A percentile compares a stretch with the other conserved stretches of the same genome.
Conservation (phyloP, 2,888 invertebrate genomes). For the Zaprionus obscuricornis region DNA sequence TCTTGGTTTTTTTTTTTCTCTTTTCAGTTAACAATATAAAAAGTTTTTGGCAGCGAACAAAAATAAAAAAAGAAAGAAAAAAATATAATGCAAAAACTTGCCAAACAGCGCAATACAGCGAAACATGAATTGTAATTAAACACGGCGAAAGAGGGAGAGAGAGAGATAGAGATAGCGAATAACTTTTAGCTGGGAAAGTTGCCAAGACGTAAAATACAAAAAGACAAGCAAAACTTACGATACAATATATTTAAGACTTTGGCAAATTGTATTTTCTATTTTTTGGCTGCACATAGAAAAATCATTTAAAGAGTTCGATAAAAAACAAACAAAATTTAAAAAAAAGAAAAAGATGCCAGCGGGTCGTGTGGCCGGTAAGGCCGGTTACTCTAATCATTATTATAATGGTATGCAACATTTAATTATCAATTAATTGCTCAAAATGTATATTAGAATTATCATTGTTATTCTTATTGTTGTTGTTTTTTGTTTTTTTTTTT, state of each 20-base stretch:
- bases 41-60: too few relatives aligned
- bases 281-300: slow-evolving; percentile 6
- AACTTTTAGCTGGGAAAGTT: slow-evolving; percentile 33
- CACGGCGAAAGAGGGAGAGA: neutral
- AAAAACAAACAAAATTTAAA: slow-evolving; percentile 7
- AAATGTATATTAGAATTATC: neutral
- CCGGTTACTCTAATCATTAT: slow-evolving; percentile 83
- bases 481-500: neutral
- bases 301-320: slow-evolving; percentile 36
- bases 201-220: slow-evolving; percentile 24
- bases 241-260: too few relatives aligned
- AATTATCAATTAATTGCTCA: neutral
- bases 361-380: slow-evolving; percentile 83
- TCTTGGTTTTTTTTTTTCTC: too few relatives aligned
- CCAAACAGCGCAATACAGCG: too few relatives aligned
- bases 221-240: neutral
- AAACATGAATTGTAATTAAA: slow-evolving; percentile 50
- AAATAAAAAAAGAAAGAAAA: too few relatives aligned
- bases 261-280: slow-evolving; percentile 1
- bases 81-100: too few relatives aligned
- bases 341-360: slow-evolving; percentile 80
- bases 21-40: too few relatives aligned
- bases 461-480: neutral
- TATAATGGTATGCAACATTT: slow-evolving; percentile 78
- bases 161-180: neutral